Percentiles rank a stretch among this genome's conserved stretches.
phyloP scores from a whole-genome alignment of 2,113 vertebrate species.

The Eleginops maclovinus region DNA sequence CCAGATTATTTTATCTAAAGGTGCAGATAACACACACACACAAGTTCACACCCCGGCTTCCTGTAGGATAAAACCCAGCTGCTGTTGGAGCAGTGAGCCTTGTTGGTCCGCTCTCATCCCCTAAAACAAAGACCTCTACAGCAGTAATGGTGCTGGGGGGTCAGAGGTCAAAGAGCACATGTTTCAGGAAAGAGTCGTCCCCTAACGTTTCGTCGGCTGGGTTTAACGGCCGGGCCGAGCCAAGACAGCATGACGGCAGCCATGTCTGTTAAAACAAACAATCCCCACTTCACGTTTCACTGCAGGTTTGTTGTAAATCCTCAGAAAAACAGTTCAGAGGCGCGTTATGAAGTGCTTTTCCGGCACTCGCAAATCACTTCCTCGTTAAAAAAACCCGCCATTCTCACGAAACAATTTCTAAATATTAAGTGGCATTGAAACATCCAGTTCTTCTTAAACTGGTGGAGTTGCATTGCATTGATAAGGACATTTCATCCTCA shows the following conservation, averaged over 20 bases:
- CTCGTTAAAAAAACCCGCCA: neutral
- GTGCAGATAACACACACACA: neutral
- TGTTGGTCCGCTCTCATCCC: constrained; percentile 47
- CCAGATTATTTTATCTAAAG: neutral
- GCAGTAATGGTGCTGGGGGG: constrained; percentile 30
- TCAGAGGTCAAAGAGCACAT: constrained; percentile 75
- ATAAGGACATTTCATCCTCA: too few species aligned
- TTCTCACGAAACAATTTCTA: neutral
- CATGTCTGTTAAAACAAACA: constrained; percentile 60
- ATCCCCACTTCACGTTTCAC: constrained; percentile 49
- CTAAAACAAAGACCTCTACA: constrained; percentile 65
- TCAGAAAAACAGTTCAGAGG: constrained; percentile 21
- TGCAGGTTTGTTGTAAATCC: constrained; percentile 20
- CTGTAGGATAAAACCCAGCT: constrained; percentile 19
- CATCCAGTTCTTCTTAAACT: neutral
- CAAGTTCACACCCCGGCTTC: neutral
- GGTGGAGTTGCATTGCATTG: neutral
- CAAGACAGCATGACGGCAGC: constrained; percentile 59
- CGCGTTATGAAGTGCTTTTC: neutral
- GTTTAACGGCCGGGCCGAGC: constrained; percentile 58
- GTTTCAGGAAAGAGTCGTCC: constrained; percentile 69
- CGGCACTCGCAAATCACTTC: neutral
- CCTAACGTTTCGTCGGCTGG: constrained; percentile 54
- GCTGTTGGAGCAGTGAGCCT: constrained; percentile 10
- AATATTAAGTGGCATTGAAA: neutral